Conservation (phyloP, 2,113 vertebrate species). For the Myotis yumanensis region DNA sequence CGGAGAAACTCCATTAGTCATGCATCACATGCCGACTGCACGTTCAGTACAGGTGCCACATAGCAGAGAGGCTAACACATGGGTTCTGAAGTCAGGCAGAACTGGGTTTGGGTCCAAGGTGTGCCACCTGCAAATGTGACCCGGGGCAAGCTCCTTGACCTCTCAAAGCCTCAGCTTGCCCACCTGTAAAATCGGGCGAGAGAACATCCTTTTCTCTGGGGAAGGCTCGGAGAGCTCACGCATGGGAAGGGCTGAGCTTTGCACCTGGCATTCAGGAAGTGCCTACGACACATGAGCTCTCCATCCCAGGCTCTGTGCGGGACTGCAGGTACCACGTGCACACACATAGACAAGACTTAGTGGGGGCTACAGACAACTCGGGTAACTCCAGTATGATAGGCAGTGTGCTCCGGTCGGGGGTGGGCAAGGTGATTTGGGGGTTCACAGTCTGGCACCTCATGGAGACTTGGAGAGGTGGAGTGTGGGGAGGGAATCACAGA, state of each 20-base stretch:
- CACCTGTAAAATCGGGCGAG: neutral
- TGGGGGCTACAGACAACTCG: neutral
- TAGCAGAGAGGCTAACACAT: neutral
- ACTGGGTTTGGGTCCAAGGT: neutral
- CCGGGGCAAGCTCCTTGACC: neutral
- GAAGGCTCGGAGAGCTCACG: rapidly evolving
- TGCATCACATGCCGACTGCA: rapidly evolving
- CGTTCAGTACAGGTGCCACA: neutral
- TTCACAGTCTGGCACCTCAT: neutral
- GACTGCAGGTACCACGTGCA: rapidly evolving
- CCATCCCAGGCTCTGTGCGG: neutral
- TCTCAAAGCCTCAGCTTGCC: neutral
- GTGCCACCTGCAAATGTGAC: neutral
- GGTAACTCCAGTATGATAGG: neutral
- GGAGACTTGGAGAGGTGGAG: neutral
- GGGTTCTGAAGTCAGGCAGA: neutral
- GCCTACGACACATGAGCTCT: neutral
- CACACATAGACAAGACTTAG: neutral
- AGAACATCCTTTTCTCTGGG: neutral
- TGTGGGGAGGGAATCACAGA: neutral
- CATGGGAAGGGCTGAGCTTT: neutral
- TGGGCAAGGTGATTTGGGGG: neutral
- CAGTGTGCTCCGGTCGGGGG: too few species aligned
- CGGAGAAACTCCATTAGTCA: neutral
- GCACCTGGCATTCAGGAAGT: neutral